phyloP scores from a whole-genome alignment of 2,113 vertebrate genomes.

The Andinoacara biseriatus region DNA sequence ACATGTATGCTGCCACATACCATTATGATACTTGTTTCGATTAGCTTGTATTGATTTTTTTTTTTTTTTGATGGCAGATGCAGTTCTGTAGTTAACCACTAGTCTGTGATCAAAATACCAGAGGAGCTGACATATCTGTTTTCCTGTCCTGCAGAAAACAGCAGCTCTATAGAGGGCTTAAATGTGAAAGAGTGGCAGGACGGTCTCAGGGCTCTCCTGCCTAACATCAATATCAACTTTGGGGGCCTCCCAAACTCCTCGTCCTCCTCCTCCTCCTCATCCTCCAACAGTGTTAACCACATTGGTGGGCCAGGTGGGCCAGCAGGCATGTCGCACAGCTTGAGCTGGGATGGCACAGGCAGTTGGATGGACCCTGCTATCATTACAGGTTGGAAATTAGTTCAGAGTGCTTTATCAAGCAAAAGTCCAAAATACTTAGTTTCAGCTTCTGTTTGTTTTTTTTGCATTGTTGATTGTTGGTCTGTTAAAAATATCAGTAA shows the following conservation, averaged over 20 bases:
- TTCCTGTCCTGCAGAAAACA: slow-evolving; percentile 91
- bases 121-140: slow-evolving; percentile 25
- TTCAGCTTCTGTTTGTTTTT: neutral
- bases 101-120: slow-evolving; percentile 20
- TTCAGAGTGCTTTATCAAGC: neutral
- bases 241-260: slow-evolving; percentile 96
- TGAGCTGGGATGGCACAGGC: slow-evolving; percentile 96
- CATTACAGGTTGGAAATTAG: slow-evolving; percentile 90
- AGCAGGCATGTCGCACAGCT: slow-evolving; percentile 90
- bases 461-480: neutral
- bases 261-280: slow-evolving; percentile 86
- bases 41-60: slow-evolving; percentile 29
- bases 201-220: slow-evolving; percentile 97
- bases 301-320: slow-evolving; percentile 90
- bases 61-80: neutral
- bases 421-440: neutral
- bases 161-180: slow-evolving; percentile 97
- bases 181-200: slow-evolving; percentile 99
- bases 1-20: neutral
- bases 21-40: slow-evolving; percentile 26
- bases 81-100: slow-evolving; percentile 48
- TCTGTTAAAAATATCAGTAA: neutral
- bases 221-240: slow-evolving; percentile 99
- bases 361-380: slow-evolving; percentile 99
- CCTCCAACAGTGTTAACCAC: slow-evolving; percentile 98